Percentiles rank a stretch among this genome's conserved stretches.
Conservation (phyloP, 2,888 invertebrate species). For the Boloria euphrosyne region DNA sequence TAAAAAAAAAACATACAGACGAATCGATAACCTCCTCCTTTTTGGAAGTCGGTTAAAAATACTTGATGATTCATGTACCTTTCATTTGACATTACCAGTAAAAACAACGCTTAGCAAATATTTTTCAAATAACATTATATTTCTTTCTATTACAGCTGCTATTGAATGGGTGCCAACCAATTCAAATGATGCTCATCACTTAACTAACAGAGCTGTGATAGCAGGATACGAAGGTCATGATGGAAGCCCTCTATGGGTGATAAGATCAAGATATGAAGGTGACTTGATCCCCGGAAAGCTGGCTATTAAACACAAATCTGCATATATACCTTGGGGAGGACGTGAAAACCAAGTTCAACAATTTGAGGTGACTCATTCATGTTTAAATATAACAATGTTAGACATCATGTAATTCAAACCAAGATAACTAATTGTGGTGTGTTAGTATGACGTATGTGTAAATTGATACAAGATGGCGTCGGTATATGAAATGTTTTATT, state of each 20-base stretch:
- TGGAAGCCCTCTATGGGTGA: slow-evolving; percentile 73
- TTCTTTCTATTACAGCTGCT: slow-evolving; percentile 49
- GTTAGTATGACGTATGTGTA: too few species aligned
- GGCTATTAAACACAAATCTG: slow-evolving; percentile 64
- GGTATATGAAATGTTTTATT: too few species aligned
- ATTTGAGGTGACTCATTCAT: slow-evolving; percentile 58
- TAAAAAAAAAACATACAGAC: too few species aligned
- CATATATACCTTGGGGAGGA: slow-evolving; percentile 71
- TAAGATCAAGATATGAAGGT: slow-evolving; percentile 62
- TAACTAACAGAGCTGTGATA: slow-evolving; percentile 64
- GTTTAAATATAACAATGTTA: too few species aligned
- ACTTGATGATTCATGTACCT: too few species aligned
- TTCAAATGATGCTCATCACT: slow-evolving; percentile 49
- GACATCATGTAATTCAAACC: too few species aligned
- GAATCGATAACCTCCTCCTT: too few species aligned
- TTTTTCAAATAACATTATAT: neutral
- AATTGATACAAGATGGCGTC: too few species aligned
- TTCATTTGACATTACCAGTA: too few species aligned
- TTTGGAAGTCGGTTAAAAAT: too few species aligned
- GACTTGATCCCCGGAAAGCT: slow-evolving; percentile 74
- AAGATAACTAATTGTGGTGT: too few species aligned
- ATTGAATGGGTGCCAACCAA: slow-evolving; percentile 68
- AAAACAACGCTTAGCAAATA: neutral
- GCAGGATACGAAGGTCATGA: slow-evolving; percentile 73
- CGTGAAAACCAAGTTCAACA: slow-evolving; percentile 60